phyloP scores from a whole-genome alignment of 2,113 vertebrate species.

The Gila orcuttii region DNA sequence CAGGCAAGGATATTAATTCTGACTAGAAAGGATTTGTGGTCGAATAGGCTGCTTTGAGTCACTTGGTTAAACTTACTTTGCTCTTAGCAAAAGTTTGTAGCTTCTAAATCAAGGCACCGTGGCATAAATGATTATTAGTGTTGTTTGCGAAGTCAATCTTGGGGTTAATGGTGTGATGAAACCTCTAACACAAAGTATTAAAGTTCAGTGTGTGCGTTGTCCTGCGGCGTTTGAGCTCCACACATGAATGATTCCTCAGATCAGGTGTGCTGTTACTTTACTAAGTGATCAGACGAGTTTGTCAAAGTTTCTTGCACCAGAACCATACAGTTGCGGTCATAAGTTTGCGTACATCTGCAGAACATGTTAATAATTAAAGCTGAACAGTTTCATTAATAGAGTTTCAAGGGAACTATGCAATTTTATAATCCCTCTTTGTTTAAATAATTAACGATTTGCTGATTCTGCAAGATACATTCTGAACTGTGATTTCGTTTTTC shows the following conservation, averaged over 20 bases:
- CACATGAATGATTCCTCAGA: background rate
- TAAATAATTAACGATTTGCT: background rate
- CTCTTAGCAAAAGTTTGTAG: background rate
- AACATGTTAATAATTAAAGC: background rate
- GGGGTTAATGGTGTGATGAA: constrained; percentile 18
- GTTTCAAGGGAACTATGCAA: background rate
- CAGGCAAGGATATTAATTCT: constrained; percentile 5
- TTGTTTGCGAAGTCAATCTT: constrained; percentile 8
- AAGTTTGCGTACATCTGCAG: background rate
- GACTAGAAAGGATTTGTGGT: constrained; percentile 26
- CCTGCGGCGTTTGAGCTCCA: background rate
- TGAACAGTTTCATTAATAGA: background rate
- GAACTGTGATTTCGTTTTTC: background rate
- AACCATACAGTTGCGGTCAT: background rate
- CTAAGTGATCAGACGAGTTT: background rate
- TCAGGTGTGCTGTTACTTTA: background rate
- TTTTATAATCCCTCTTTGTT: background rate
- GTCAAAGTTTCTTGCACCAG: background rate
- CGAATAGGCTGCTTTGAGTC: background rate
- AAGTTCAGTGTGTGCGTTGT: background rate
- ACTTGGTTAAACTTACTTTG: constrained; percentile 18
- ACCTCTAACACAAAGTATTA: background rate
- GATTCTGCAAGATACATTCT: background rate
- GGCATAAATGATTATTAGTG: constrained; percentile 4
- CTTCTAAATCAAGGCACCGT: constrained; percentile 9